Evolutionary conservation across 1,140 invertebrate genomes (phyloP), one percentile per base, ranked within the genome.

Genomic region (Leucophenga varia): DNA sequence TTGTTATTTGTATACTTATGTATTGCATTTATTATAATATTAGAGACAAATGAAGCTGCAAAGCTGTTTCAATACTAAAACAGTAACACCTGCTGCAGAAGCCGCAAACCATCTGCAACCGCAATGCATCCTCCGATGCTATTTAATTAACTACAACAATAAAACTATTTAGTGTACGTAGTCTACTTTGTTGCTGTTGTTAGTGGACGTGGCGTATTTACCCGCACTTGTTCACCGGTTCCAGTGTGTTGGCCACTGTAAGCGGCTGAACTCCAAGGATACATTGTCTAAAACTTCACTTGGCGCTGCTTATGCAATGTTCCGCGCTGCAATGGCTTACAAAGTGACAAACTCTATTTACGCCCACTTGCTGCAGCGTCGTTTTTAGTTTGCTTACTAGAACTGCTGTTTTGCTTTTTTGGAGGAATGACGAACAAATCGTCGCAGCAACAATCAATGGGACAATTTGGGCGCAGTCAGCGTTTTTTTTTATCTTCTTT

Each of bases 201-300:
- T n/a, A n/a, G 42, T 22, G 53, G 40, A 49, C 52, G 47, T 50
- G 48, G 48, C 4, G 6, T 34, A 68, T 68, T 67, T 67, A 67
- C 63, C 63, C 59, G 47, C 38, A 12, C 34, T 44, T 51, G 44
- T 16, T 12, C 19, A 21, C 28, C 50, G 46, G n/a, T 17, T 17
- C 54, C 48, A 61, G 36, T 55, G 34, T 50, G 25, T 52, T 59
- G 59, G 20, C 59, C 63, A 43, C 63, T 53, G 49, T 68, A 67
- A 38, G 63, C 54, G 56, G 63, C 52, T 21, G 63, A 68, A 48
- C 64, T 67, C 63, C 63, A 67, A 50, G 63, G 63, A 49, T 67
- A 67, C 63, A 67, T 67, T 54, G 31, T 28, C n/a, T n/a, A n/a
- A n/a, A n/a, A n/a, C n/a, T n/a, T 40, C 28, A 46, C 45, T 57